Evolutionary conservation across 2,113 vertebrate genomes (phyloP).

Genomic region (Corvus hawaiiensis): DNA sequence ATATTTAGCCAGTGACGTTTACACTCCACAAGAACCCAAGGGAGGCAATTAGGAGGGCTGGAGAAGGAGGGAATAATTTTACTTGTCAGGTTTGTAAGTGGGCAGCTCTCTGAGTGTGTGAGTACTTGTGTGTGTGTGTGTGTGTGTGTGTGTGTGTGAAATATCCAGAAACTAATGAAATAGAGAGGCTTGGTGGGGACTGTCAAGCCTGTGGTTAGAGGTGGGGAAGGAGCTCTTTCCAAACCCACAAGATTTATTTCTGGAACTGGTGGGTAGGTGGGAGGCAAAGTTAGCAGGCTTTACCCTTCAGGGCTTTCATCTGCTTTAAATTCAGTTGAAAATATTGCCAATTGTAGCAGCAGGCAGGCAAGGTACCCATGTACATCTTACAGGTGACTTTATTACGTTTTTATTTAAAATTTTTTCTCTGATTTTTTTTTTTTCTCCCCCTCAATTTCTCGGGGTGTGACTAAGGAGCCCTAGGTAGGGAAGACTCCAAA

Average conservation of each 20-base stretch:
- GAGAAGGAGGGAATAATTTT: constrained; percentile 41
- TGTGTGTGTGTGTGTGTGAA: not conserved
- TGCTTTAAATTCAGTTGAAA: constrained; percentile 6
- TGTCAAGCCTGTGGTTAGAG: constrained; percentile 35
- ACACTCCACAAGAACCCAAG: not conserved
- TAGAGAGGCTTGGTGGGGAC: not conserved
- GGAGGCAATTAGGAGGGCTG: constrained; percentile 54
- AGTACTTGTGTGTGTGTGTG: not conserved
- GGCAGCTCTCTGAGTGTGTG: constrained; percentile 7
- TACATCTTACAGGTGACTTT: not conserved
- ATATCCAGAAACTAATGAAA: constrained; percentile 18
- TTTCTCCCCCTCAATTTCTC: rapidly evolving
- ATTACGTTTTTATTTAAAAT: not conserved
- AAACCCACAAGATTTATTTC: constrained; percentile 59
- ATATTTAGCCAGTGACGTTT: constrained; percentile 21
- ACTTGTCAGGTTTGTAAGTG: constrained; percentile 44
- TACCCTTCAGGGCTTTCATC: constrained; percentile 44
- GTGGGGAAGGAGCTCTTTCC: constrained; percentile 38
- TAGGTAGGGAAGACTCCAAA: not conserved
- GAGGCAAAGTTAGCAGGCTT: constrained; percentile 14
- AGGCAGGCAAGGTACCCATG: not conserved
- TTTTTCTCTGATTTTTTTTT: not conserved
- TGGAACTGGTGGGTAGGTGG: constrained; percentile 7
- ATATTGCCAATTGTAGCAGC: not conserved
- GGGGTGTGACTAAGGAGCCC: not conserved